A percentile compares a stretch with the other conserved stretches of the same genome.
phyloP scores from a whole-genome alignment of 2,888 invertebrate genomes.

The Yponomeuta evonymella region DNA sequence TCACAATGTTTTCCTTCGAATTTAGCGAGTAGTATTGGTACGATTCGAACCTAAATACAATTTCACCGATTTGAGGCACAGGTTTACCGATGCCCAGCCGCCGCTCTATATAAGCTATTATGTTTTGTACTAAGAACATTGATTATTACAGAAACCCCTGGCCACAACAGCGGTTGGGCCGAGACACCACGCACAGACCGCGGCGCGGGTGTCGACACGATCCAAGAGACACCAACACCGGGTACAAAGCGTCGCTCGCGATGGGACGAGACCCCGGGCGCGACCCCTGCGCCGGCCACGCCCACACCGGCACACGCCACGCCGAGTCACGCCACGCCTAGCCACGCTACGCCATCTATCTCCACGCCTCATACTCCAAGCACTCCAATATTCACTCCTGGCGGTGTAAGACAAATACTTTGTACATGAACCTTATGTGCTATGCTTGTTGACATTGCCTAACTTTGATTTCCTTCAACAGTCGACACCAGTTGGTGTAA shows the following conservation, averaged over 20 bases:
- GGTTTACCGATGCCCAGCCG: too few relatives aligned
- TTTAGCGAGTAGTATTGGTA: too few relatives aligned
- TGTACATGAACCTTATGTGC: not conserved
- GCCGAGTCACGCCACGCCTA: conserved; percentile 83
- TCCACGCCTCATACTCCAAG: conserved; percentile 76
- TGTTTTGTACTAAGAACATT: too few relatives aligned
- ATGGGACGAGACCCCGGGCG: conserved; percentile 98
- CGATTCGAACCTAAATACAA: too few relatives aligned
- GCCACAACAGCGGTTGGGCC: conserved; percentile 98
- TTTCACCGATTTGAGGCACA: not conserved
- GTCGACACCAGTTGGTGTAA: conserved; percentile 91
- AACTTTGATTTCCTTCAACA: conserved; percentile 26
- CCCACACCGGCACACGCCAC: conserved; percentile 84
- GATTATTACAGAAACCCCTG: conserved; percentile 87
- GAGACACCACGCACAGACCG: conserved; percentile 98
- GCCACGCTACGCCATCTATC: conserved; percentile 83
- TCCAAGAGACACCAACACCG: conserved; percentile 95
- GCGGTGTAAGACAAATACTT: conserved; percentile 74
- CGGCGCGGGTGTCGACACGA: conserved; percentile 83
- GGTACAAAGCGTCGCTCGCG: conserved; percentile 96
- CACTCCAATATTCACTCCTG: conserved; percentile 85
- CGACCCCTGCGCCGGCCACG: conserved; percentile 83
- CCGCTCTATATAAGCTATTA: too few relatives aligned
- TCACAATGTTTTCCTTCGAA: too few relatives aligned
- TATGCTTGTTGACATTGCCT: not conserved